Conservation (phyloP, 2,797 vertebrate genomes). For the Sebastiscus tertius region DNA sequence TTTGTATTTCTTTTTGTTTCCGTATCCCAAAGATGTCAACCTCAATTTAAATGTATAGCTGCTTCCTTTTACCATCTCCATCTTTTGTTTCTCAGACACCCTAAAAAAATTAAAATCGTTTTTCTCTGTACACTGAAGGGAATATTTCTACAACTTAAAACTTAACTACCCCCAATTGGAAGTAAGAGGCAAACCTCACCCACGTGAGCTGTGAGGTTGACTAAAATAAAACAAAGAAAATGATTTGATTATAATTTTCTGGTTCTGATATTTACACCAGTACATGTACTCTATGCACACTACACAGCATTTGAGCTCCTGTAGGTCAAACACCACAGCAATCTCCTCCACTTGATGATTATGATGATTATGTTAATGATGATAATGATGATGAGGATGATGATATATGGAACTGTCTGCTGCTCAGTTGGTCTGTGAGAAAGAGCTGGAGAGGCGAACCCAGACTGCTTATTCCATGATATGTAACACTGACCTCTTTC, state of each 20-base stretch:
- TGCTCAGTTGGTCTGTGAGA: conserved; percentile 14
- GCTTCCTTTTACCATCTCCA: not conserved
- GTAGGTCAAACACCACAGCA: conserved; percentile 40
- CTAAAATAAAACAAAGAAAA: not conserved
- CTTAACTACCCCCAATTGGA: too few species aligned
- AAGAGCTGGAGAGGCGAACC: conserved; percentile 2
- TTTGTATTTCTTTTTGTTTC: not conserved
- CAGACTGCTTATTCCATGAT: conserved; percentile 21
- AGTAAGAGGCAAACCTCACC: not conserved
- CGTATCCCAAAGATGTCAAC: not conserved
- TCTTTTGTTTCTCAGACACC: not conserved
- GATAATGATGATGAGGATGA: conserved; percentile 55
- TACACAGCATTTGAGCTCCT: conserved; percentile 9
- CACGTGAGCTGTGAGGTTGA: not conserved
- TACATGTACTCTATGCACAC: not conserved
- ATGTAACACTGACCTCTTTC: conserved; percentile 46
- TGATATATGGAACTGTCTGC: conserved; percentile 49
- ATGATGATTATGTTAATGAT: conserved; percentile 53
- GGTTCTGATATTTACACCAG: not conserved
- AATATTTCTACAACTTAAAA: not conserved
- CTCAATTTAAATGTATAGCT: not conserved
- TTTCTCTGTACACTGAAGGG: not conserved
- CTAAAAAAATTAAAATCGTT: not conserved
- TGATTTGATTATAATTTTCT: not conserved
- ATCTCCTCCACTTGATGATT: conserved; percentile 44